Evolutionary conservation across 2,888 invertebrate species (phyloP), one percentile per base, ranked within the genome.

Genomic region (Drosophila acutilabella): DNA sequence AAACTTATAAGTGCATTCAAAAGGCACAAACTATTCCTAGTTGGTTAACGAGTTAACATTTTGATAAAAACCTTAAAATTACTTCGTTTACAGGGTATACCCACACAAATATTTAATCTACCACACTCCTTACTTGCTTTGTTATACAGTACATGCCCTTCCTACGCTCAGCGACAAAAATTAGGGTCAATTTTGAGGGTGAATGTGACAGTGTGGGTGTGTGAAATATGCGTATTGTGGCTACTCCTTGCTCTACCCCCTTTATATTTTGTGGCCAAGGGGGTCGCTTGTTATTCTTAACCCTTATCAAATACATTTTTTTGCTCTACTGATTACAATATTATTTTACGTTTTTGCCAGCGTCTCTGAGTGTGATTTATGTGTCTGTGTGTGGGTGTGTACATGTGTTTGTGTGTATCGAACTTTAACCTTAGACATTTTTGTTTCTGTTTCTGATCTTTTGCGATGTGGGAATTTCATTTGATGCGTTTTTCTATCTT

Each of bases 231-330:
- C 59, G 67, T 59, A 56, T 57, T 74, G 71, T 42, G 78, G 68
- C 67, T 62, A 53, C 30, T 33, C 59, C 18, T 20, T 50, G 42
- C 23, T 36, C 13, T 47, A 16, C 23, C 23, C 23, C 13, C 18
- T 57, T 51, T 44, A 4, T 13, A 4, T 36, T 30, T 40, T 53
- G n/a, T 45, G 7, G 52, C 13, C 36, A 36, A 16, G 18, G 16
- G n/a, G 10, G n/a, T 45, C 23, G 45, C 56, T 62, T 59, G 58
- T 64, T 67, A 53, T 67, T 69, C 53, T 57, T 59, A 77, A 82
- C 86, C 86, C 82, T 80, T 74, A 80, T 83, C 86, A 86, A 67
- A 62, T 26, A 6, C 5, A 68, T 51, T 60, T 70, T 64, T 57
- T 65, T 51, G 59, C 62, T 61, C 56, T 48, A 62, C 60, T 64